phyloP scores from a whole-genome alignment of 2,888 invertebrate species.

The Proisotoma minuta region DNA sequence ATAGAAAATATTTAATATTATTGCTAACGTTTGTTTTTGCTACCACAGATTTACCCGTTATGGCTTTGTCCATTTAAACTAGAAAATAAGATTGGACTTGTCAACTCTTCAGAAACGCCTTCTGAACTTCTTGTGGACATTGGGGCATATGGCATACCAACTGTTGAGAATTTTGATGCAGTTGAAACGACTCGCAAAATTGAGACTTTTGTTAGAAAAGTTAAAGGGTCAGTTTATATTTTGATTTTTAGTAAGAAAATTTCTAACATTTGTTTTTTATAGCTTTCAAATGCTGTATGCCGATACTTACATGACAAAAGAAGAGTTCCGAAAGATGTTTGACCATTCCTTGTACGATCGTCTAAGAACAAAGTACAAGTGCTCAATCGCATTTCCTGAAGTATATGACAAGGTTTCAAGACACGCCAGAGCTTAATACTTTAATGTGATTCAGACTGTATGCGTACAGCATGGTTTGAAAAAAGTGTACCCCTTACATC shows the following conservation, averaged over 20 bases:
- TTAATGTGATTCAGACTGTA: too few species aligned
- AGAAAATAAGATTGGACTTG: conserved; percentile 65
- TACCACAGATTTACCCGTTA: conserved; percentile 66
- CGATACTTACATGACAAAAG: conserved; percentile 67
- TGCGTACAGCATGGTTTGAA: too few species aligned
- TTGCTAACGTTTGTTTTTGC: background rate
- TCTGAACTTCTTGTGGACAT: conserved; percentile 71
- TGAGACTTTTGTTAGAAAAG: conserved; percentile 65
- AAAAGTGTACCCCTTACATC: too few species aligned
- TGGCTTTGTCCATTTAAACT: conserved; percentile 78
- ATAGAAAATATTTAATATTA: background rate
- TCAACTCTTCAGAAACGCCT: conserved; percentile 57
- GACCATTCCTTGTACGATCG: conserved; percentile 70
- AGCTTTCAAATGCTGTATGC: conserved; percentile 81
- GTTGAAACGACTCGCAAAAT: conserved; percentile 63
- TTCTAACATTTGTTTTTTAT: conserved; percentile 24
- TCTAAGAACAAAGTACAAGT: conserved; percentile 59
- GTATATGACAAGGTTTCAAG: conserved; percentile 70
- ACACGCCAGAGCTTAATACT: conserved; percentile 52
- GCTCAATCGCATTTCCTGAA: conserved; percentile 70
- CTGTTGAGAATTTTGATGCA: conserved; percentile 59
- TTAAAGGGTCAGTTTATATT: conserved; percentile 56
- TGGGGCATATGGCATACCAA: conserved; percentile 74
- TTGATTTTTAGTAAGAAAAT: background rate
- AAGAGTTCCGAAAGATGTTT: conserved; percentile 75